Conservation (phyloP, 2,797 vertebrate genomes). For the Percopsis omiscomaycus region DNA sequence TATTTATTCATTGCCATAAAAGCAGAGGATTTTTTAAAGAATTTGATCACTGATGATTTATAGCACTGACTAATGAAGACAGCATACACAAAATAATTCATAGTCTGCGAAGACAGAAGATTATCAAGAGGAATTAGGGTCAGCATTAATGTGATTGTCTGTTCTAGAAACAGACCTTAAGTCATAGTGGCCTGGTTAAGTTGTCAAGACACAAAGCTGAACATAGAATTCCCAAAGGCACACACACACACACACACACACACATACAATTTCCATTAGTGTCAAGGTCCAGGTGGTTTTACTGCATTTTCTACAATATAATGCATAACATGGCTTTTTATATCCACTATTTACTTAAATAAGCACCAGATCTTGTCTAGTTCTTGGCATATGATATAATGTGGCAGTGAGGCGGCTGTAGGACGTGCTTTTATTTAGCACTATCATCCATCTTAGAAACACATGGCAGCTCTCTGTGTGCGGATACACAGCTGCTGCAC, state of each 20-base stretch:
- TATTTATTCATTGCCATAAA: not conserved
- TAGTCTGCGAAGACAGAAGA: constrained; percentile 31
- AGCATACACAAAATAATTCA: constrained; percentile 55
- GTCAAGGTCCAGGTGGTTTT: too few species aligned
- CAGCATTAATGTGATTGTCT: constrained; percentile 42
- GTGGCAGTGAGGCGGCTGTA: constrained; percentile 10
- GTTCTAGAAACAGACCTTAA: constrained; percentile 16
- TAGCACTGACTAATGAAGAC: constrained; percentile 21
- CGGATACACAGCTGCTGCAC: constrained; percentile 38
- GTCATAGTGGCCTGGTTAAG: too few species aligned
- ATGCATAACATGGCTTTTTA: too few species aligned
- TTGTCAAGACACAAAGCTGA: not conserved
- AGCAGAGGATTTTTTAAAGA: not conserved
- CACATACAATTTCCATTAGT: not conserved
- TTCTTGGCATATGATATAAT: too few species aligned
- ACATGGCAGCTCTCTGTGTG: constrained; percentile 23
- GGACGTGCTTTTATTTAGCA: constrained; percentile 40
- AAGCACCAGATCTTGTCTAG: too few species aligned
- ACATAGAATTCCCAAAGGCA: not conserved
- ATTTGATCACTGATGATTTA: not conserved
- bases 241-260: not conserved
- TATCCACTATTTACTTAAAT: too few species aligned
- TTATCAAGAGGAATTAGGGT: constrained; percentile 62
- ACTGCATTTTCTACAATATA: too few species aligned
- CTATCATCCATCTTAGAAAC: constrained; percentile 45